Evolutionary conservation across 1,140 invertebrate species (phyloP).

Genomic region (Pogonomyrmex californicus): DNA sequence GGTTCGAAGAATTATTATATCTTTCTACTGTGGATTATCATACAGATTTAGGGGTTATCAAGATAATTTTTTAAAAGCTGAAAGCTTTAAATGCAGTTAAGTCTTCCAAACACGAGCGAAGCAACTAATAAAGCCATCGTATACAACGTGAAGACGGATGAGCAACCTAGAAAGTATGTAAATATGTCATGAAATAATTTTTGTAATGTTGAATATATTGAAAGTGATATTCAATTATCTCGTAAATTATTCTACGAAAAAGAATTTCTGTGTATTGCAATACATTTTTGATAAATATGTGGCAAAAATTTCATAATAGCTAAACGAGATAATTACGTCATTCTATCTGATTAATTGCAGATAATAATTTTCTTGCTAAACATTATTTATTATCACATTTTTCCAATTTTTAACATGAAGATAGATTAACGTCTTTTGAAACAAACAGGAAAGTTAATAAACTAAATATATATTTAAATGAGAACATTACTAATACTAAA

Average conservation of each 20-base stretch:
- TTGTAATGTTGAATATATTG: neutral
- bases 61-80: slow-evolving; percentile 27
- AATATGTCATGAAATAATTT: slow-evolving; percentile 32
- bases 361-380: slow-evolving; percentile 5
- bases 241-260: neutral
- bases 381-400: neutral
- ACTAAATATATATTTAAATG: neutral
- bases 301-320: neutral
- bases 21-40: slow-evolving; percentile 20
- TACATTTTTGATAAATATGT: neutral
- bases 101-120: slow-evolving; percentile 66
- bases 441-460: neutral
- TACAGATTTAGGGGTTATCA: slow-evolving; percentile 20
- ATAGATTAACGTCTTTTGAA: neutral
- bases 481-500: neutral
- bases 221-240: neutral
- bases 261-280: neutral
- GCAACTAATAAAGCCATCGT: slow-evolving; percentile 65
- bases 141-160: slow-evolving; percentile 65
- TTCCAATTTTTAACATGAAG: neutral
- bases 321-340: neutral
- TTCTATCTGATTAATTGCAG: neutral
- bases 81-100: slow-evolving; percentile 55
- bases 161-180: slow-evolving; percentile 74
- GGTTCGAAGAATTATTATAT: slow-evolving; percentile 25